These are phyloP conservation scores for Diadromus collaris DNA, from an alignment of 2,888 invertebrate species.

Conservation along the genomic window DNA sequence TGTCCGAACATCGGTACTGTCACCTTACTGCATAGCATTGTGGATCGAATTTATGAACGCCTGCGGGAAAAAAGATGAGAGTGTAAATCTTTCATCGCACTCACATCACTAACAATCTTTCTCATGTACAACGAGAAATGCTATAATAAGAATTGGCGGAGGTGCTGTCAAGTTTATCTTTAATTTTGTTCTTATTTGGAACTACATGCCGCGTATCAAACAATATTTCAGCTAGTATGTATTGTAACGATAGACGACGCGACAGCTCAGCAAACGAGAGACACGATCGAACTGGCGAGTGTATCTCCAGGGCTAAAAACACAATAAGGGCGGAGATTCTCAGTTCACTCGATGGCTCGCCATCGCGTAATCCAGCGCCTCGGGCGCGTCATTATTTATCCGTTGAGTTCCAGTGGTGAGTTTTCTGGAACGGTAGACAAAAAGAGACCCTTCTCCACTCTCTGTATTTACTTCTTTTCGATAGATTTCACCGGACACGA, in stretches of 20 bases:
- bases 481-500: conserved; percentile 10
- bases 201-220: no score
- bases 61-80: neutral
- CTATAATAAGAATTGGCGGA: neutral
- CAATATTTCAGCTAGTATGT: neutral
- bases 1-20: no score
- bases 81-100: neutral
- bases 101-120: neutral
- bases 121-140: no score
- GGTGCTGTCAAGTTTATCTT: neutral
- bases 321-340: conserved; percentile 9
- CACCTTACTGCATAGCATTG: neutral
- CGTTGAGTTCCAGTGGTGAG: conserved; percentile 14
- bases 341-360: conserved; percentile 28
- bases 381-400: conserved; percentile 13
- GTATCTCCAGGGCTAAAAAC: neutral
- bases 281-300: neutral
- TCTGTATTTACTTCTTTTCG: conserved; percentile 20
- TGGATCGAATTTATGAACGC: neutral
- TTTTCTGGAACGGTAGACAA: conserved; percentile 26
- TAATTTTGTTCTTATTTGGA: neutral
- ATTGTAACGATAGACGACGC: neutral
- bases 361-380: conserved; percentile 21
- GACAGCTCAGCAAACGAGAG: neutral
- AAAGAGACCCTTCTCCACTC: neutral